A percentile compares a stretch with the other conserved stretches of the same genome.
These are phyloP conservation scores for Acestrorhynchus altus DNA, from an alignment of 2,797 vertebrate species.

Conservation along the genomic window DNA sequence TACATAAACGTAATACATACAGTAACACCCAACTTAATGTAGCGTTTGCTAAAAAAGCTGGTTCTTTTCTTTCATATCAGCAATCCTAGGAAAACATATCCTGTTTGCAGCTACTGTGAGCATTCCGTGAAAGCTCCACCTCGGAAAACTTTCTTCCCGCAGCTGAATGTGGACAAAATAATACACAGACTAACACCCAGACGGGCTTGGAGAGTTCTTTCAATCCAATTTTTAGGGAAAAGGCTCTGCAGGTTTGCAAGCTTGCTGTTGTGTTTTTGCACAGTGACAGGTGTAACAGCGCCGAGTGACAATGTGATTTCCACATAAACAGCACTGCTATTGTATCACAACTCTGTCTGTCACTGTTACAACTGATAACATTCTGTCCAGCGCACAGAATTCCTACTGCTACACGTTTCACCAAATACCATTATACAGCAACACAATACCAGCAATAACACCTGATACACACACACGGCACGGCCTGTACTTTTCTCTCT, in stretches of 20 bases:
- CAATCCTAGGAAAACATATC: too few species aligned
- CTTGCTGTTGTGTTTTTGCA: background rate
- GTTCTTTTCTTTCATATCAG: too few species aligned
- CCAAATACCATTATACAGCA: background rate
- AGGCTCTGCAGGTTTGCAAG: background rate
- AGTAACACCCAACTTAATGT: too few species aligned
- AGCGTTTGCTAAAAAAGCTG: too few species aligned
- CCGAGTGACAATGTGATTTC: background rate
- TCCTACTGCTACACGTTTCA: background rate
- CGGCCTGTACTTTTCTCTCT: constrained; percentile 31
- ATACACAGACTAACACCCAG: too few species aligned
- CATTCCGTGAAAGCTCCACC: too few species aligned
- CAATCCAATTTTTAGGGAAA: too few species aligned
- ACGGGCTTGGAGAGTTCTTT: too few species aligned
- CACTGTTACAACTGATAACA: constrained; percentile 5
- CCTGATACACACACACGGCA: constrained; percentile 35
- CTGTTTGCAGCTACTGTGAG: too few species aligned
- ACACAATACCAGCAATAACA: constrained; percentile 27
- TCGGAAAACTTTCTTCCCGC: too few species aligned
- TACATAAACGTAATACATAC: too few species aligned
- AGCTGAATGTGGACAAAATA: too few species aligned
- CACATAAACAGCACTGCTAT: background rate
- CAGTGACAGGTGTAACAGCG: background rate
- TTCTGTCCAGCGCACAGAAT: background rate
- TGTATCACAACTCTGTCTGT: background rate